Evolutionary conservation across 2,888 invertebrate genomes (phyloP), one percentile per base, ranked within the genome.

Genomic region (Cryptophagus acutangulus): DNA sequence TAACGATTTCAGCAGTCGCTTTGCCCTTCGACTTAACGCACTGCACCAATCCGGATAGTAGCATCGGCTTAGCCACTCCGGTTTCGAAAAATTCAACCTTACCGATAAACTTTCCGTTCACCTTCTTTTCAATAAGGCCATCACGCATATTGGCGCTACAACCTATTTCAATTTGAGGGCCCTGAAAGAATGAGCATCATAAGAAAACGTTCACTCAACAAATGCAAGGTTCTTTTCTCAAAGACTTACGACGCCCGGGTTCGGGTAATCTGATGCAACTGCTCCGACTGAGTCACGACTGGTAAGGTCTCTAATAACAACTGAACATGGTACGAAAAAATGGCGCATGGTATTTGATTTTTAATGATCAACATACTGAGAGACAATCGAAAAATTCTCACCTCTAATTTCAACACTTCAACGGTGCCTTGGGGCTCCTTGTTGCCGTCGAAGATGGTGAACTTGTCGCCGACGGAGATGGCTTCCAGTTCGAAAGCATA

Each of bases 401-500:
- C 83, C 78, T 80, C 78, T 53, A 79, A 73, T 52, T 78, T 74
- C 17, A 81, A 71, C 17, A 83, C 75, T 73, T 82, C 81, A 47
- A 81, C 65, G 10, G 75, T 79, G 34, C 81, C 84, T 55, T 81
- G 78, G n/a, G 79, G 74, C 54, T 79, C 77, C 54, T 77, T 77
- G 55, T 79, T 79, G 17, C 77, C 74, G 62, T 83, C 81, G 54
- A 78, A 79, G 40, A 84, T 76, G n/a, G 81, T 81, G 57, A 84
- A 85, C 61, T 81, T 81, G 54, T 84, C 82, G 12, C 82, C 82
- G 39, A 77, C 70, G 9, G 79, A 77, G 3, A 84, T 73, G 1
- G 81, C 77, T 59, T 81, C 80, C 44, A 82, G 69, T 62, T 82
- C 81, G 65, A 87, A 85, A 18, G 79, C 81, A 62, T 79, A 86